These are phyloP conservation scores for Petromus typicus DNA, from an alignment of 2,113 vertebrate species.

Conservation along the genomic window DNA sequence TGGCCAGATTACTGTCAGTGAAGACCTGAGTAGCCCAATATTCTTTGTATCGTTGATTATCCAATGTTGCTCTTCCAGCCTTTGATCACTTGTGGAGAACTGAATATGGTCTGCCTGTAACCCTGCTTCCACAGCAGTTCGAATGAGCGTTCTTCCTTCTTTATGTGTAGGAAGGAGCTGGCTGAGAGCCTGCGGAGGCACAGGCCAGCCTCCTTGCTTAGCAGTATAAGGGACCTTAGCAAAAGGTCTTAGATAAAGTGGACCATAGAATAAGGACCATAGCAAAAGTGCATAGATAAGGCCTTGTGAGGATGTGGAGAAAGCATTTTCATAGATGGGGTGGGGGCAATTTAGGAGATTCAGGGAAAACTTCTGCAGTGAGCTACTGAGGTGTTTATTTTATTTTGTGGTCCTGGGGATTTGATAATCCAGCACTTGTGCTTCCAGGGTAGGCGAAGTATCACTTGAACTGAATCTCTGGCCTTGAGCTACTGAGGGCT, in stretches of 20 bases:
- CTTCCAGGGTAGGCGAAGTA: too few species aligned
- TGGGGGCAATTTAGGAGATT: neutral
- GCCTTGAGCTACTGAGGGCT: neutral
- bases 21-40: neutral
- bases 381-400: constrained; percentile 2
- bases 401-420: too few species aligned
- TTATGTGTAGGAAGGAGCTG: neutral
- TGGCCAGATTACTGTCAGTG: neutral
- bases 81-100: constrained; percentile 35
- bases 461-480: too few species aligned
- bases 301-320: neutral
- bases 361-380: neutral
- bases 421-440: too few species aligned
- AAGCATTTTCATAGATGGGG: neutral
- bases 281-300: neutral
- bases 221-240: neutral
- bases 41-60: neutral
- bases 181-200: neutral
- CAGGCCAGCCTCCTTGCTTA: neutral
- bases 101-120: neutral
- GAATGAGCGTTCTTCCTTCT: constrained; percentile 33
- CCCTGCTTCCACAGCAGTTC: neutral
- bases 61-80: neutral
- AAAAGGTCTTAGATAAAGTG: neutral
- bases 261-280: neutral